Evolutionary conservation across 2,113 vertebrate genomes (phyloP), one percentile per base, ranked within the genome.

Genomic region (Pleuronectes platessa): DNA sequence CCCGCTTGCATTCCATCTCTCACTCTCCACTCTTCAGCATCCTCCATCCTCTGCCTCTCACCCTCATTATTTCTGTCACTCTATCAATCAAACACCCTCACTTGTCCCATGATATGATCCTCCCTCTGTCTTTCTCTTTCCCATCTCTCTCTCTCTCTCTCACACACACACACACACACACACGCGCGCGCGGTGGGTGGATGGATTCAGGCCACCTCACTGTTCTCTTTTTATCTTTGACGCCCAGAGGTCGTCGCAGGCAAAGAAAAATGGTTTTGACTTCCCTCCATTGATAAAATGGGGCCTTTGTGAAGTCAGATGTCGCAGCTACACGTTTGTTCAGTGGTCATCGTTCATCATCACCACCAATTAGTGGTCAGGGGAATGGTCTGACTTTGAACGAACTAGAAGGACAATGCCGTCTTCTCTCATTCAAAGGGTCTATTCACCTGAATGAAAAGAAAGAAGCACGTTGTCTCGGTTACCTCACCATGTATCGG

Each of bases 41-140:
- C 66, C 20, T 54, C 5, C 47, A 42, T 69, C n/a, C 65, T 65
- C 63, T 53, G 54, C 42, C 37, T 68, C 54, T n/a, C 72, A 49
- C 11, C 1, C 76, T 78, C 79, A 75, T 90, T 86, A 86, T 82
- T 80, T 70, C 71, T 72, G 66, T 68, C 84, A 56, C 65, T 80
- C 74, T 45, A 82, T 88, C 81, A 85, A 71, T 84, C 79, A 83
- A 42, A 73, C 15, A 6, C 71, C 49, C 62, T 71, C 53, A 58
- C 23, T 51, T 20, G 18, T 82, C 74, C 65, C 70, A 15, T 77
- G 60, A 66, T 45, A 49, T 62, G 67, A 80, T 45, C 61, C 72
- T 14, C 54, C 54, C 53, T 49, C 69, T 9, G 62, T 13, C 47
- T 78, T 61, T 18, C 20, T 70, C 21, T 14, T 77, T 45, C 73